A percentile compares a stretch with the other conserved stretches of the same genome.
Evolutionary conservation across 2,797 vertebrate genomes (phyloP).

Genomic region (Smutsia temminckii): DNA sequence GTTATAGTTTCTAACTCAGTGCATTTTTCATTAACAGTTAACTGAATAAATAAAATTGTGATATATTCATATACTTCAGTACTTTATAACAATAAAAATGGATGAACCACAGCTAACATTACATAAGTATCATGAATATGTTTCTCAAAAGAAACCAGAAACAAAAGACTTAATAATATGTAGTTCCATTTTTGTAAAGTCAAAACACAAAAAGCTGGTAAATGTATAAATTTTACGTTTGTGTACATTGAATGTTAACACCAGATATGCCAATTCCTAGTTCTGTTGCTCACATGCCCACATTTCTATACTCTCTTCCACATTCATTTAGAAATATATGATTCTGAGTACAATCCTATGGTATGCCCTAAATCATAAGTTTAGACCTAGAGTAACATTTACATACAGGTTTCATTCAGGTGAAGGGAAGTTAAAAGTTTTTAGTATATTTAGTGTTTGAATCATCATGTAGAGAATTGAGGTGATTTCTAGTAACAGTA

Average conservation of each 20-base stretch:
- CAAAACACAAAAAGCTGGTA: neutral
- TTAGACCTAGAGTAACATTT: neutral
- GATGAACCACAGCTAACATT: neutral
- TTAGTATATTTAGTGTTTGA: neutral
- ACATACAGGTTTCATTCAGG: neutral
- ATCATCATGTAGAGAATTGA: neutral
- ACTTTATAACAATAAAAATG: neutral
- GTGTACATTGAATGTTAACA: neutral
- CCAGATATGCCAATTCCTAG: neutral
- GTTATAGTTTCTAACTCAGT: neutral
- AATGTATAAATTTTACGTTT: neutral
- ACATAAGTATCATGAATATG: neutral
- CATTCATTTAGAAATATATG: neutral
- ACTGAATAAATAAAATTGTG: neutral
- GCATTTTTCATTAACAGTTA: neutral
- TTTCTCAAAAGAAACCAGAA: slow-evolving; percentile 7
- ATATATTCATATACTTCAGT: neutral
- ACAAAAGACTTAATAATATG: neutral
- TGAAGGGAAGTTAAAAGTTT: neutral
- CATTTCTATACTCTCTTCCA: neutral
- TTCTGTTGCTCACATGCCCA: neutral
- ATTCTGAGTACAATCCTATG: neutral
- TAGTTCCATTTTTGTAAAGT: neutral
- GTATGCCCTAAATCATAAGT: neutral
- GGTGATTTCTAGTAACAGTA: neutral